Evolutionary conservation across 2,888 invertebrate genomes (phyloP).

Genomic region (Meliscaeva auricollis): DNA sequence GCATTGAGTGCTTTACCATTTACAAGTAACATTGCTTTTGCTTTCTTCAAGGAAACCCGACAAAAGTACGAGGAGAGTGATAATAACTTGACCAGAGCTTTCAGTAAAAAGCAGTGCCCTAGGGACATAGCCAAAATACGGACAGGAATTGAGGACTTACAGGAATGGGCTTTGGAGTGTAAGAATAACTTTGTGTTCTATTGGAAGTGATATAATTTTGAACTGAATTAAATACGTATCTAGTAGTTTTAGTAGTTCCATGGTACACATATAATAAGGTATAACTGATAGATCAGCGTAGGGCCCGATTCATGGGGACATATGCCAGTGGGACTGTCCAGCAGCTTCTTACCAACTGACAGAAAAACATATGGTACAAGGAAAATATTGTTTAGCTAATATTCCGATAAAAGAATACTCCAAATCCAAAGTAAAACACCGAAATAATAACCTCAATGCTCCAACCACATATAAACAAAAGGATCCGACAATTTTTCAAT

Average conservation of each 20-base stretch:
- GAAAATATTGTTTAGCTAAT: conserved; percentile 83
- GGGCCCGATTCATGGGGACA: conserved; percentile 85
- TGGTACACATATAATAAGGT: too few relatives aligned
- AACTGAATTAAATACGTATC: too few relatives aligned
- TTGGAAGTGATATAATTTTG: background rate
- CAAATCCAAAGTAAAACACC: conserved; percentile 77
- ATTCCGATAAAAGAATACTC: conserved; percentile 80
- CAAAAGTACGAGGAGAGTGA: conserved; percentile 42
- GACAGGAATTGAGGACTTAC: conserved; percentile 78
- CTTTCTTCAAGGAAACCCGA: conserved; percentile 79
- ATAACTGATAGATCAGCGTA: conserved; percentile 77
- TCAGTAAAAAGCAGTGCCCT: conserved; percentile 77
- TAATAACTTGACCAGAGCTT: conserved; percentile 43
- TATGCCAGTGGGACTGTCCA: conserved; percentile 83
- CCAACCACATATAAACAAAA: conserved; percentile 80
- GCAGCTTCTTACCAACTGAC: conserved; percentile 78
- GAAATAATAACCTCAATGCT: conserved; percentile 62
- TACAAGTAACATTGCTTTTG: conserved; percentile 79
- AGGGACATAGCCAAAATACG: conserved; percentile 79
- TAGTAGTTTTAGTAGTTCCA: too few relatives aligned
- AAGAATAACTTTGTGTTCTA: conserved; percentile 68
- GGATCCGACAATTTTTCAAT: conserved; percentile 79
- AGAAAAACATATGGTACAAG: conserved; percentile 79
- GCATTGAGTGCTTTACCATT: conserved; percentile 78
- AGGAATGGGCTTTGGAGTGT: conserved; percentile 83